Percentiles rank a stretch among this genome's conserved stretches.
These are phyloP conservation scores for Scrobipalpa atriplicella DNA, from an alignment of 2,888 invertebrate species.

Conservation along the genomic window DNA sequence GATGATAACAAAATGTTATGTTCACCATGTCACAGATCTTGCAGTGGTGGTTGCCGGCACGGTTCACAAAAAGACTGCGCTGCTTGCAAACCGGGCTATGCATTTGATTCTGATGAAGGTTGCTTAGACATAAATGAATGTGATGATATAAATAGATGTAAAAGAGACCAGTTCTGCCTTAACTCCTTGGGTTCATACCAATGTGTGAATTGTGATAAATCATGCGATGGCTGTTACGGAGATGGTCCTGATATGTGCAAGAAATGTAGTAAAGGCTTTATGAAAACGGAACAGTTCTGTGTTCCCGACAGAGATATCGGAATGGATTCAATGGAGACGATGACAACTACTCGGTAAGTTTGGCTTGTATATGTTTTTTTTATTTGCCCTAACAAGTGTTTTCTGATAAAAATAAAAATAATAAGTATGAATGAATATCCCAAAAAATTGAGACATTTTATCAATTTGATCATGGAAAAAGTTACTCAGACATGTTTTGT, in stretches of 20 bases:
- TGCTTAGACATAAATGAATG: constrained; percentile 95
- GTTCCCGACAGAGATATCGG: constrained; percentile 82
- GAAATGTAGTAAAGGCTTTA: constrained; percentile 89
- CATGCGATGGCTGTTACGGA: constrained; percentile 92
- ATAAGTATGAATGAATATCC: too few species aligned
- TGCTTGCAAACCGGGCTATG: constrained; percentile 87
- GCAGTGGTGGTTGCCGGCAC: constrained; percentile 88
- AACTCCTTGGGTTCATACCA: constrained; percentile 93
- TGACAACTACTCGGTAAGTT: constrained; percentile 65
- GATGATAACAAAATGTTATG: constrained; percentile 90
- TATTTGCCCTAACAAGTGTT: constrained; percentile 27
- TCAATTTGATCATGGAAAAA: too few species aligned
- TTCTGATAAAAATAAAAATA: constrained; percentile 18
- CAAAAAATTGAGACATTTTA: too few species aligned
- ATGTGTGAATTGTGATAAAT: constrained; percentile 92
- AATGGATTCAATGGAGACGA: constrained; percentile 57
- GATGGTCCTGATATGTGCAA: constrained; percentile 96
- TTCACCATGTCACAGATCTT: constrained; percentile 90
- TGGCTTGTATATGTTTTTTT: constrained; percentile 14
- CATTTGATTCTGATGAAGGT: constrained; percentile 87
- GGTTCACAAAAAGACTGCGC: constrained; percentile 86
- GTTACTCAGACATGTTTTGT: too few species aligned
- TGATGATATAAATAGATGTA: constrained; percentile 79
- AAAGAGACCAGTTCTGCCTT: constrained; percentile 90
- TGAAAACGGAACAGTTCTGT: constrained; percentile 89